Conservation (phyloP, 2,113 vertebrate species). For the Microcebus jonahi region DNA sequence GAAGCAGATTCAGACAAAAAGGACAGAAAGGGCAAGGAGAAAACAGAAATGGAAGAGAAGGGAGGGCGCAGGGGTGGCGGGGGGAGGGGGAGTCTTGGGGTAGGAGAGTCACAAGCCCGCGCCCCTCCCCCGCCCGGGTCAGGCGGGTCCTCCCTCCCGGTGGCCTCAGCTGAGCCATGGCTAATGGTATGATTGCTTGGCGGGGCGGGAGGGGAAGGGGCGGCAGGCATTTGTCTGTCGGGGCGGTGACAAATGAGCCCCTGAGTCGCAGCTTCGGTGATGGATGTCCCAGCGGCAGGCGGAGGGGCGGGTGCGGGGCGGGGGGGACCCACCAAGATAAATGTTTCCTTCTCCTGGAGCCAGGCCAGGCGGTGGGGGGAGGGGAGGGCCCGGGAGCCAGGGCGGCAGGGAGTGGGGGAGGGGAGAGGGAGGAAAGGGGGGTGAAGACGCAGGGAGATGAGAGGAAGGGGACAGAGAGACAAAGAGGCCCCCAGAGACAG, state of each 20-base stretch:
- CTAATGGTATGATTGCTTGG: slow-evolving; percentile 53
- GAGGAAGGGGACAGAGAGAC: background rate
- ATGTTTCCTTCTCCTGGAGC: slow-evolving; percentile 52
- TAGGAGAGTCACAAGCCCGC: fast-evolving
- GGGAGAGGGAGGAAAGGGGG: too few species aligned
- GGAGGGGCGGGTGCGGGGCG: fast-evolving
- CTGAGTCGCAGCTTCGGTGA: background rate
- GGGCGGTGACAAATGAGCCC: slow-evolving; percentile 58
- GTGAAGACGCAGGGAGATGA: background rate
- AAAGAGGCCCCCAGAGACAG: background rate
- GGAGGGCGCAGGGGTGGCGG: background rate
- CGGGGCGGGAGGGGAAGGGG: background rate
- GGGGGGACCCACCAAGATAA: slow-evolving; percentile 16
- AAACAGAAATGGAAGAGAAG: fast-evolving
- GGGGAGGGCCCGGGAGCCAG: background rate
- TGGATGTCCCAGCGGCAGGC: background rate
- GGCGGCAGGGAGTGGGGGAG: background rate
- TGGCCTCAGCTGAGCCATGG: background rate
- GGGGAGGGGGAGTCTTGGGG: too few species aligned
- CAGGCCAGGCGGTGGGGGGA: background rate
- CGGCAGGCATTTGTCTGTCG: background rate
- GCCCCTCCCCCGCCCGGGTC: background rate
- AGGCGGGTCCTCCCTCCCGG: background rate
- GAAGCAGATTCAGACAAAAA: background rate
- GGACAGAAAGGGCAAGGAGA: background rate